Base-by-base conservation (phyloP, 2,888 invertebrate genomes). In the Laspeyria flexula region DNA sequence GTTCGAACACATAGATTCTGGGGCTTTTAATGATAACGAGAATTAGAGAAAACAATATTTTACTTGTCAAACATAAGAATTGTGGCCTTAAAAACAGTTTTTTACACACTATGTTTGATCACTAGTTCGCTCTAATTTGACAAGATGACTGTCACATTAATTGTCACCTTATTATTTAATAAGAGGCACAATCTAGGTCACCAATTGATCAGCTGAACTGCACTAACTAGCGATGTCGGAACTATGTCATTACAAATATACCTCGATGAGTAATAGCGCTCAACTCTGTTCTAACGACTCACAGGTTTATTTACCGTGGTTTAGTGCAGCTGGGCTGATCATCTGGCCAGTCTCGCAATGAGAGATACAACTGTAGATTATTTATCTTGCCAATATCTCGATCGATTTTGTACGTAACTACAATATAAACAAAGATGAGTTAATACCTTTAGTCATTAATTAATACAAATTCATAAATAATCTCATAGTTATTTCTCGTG, bases 171-270 rank as follows among this genome's bases (percentile, higher is more conserved):
- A 31, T 31, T 31, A 31, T 31, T 13, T 13, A 31, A 31, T 31
- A 31, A 31, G n/a, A 33, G 12, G 3, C 12, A 27, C 5, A 46
- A 46, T 45, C 41, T 45, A 34, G 48, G 40, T 4, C 47, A 41
- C 13, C 21, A 44, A 50, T 46, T 65, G 52, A 62, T 61, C 42
- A 55, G 18, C 5, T 68, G 65, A 68, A 63, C 55, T 61, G 64
- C 60, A 41, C 55, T 45, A 61, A 9, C 49, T 46, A 27, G 7
- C 29, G 34, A 37, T 21, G 29, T 44, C 42, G 30, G 47, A 75
- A 68, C 62, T 62, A 55, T 75, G 69, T 51, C 70, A 51, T 43
- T 52, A 56, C 63, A 73, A 57, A 71, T 65, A 68, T 78, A 35
- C 15, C 27, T 38, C 39, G 42, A 46, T 73, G 71, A 76, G 63